Evolutionary conservation across 2,888 invertebrate species (phyloP).

Genomic region (Capitulum mitella): DNA sequence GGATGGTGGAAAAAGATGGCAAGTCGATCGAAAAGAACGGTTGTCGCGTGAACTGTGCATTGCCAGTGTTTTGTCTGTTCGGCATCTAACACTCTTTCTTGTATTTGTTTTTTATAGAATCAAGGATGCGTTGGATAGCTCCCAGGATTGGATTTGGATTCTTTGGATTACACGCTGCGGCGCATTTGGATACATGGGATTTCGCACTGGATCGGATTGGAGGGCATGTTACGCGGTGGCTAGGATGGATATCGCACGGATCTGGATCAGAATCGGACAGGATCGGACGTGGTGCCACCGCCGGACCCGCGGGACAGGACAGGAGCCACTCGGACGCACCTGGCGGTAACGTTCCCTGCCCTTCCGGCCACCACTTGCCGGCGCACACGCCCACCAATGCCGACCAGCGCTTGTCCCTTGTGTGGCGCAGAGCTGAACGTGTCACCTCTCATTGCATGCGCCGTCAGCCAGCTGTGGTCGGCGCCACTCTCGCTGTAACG

Average conservation of each 20-base stretch:
- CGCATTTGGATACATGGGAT: neutral
- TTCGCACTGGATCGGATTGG: constrained; percentile 5
- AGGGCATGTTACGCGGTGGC: neutral
- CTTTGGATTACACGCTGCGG: neutral
- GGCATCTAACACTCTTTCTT: constrained; percentile 6
- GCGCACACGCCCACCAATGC: too few relatives aligned
- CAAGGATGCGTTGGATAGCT: constrained; percentile 9
- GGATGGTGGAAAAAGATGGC: too few relatives aligned
- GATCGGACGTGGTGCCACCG: neutral
- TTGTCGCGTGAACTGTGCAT: too few relatives aligned
- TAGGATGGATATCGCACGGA: neutral
- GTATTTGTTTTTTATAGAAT: constrained; percentile 23
- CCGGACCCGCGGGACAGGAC: neutral
- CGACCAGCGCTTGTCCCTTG: too few relatives aligned
- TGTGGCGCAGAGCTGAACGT: too few relatives aligned
- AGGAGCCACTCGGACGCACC: too few relatives aligned
- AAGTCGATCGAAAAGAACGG: too few relatives aligned
- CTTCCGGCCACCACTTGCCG: neutral
- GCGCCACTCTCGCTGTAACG: too few relatives aligned
- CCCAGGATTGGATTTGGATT: constrained; percentile 19
- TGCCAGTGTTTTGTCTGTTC: neutral
- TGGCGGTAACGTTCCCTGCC: neutral
- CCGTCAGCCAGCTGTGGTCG: too few relatives aligned
- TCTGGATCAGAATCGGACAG: constrained; percentile 1
- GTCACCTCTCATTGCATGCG: too few relatives aligned